Percentiles rank a stretch among this genome's conserved stretches.
Evolutionary conservation across 2,797 vertebrate species (phyloP).

Genomic region (Sciurus vulgaris): DNA sequence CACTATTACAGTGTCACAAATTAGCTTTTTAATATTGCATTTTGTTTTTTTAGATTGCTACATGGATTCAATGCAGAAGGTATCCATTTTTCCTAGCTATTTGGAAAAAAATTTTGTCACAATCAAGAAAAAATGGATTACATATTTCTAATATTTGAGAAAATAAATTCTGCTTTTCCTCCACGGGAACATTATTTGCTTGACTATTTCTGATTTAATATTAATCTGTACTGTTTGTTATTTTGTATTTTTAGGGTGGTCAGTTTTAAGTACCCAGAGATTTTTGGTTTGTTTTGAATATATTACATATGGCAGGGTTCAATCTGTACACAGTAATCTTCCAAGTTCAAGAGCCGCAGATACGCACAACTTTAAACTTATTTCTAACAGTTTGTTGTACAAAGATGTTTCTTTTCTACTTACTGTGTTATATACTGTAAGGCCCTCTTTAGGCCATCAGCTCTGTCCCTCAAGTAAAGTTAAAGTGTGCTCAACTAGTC

Average conservation of each 20-base stretch:
- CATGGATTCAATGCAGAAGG: constrained; percentile 98
- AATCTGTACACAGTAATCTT: constrained; percentile 4
- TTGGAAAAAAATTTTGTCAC: constrained; percentile 66
- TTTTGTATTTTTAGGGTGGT: constrained; percentile 52
- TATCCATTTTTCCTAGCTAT: constrained; percentile 95
- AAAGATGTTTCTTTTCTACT: constrained; percentile 62
- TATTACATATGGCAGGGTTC: background rate
- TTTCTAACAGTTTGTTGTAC: constrained; percentile 64
- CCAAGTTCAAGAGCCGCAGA: constrained; percentile 70
- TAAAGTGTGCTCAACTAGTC: constrained; percentile 16
- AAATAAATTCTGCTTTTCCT: constrained; percentile 41
- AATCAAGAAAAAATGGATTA: constrained; percentile 65
- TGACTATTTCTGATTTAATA: constrained; percentile 53
- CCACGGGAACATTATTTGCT: constrained; percentile 15
- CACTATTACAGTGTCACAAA: background rate
- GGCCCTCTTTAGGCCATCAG: background rate
- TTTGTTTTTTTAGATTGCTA: constrained; percentile 91
- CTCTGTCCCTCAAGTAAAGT: constrained; percentile 39
- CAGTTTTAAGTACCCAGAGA: background rate
- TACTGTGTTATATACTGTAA: constrained; percentile 32
- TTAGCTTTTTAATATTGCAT: constrained; percentile 44
- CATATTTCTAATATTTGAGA: constrained; percentile 57
- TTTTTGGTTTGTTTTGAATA: constrained; percentile 50
- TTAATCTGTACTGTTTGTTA: background rate
- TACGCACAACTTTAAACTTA: constrained; percentile 73